Evolutionary conservation across 2,113 vertebrate genomes (phyloP), one percentile per base, ranked within the genome.

Genomic region (Bos javanicus): DNA sequence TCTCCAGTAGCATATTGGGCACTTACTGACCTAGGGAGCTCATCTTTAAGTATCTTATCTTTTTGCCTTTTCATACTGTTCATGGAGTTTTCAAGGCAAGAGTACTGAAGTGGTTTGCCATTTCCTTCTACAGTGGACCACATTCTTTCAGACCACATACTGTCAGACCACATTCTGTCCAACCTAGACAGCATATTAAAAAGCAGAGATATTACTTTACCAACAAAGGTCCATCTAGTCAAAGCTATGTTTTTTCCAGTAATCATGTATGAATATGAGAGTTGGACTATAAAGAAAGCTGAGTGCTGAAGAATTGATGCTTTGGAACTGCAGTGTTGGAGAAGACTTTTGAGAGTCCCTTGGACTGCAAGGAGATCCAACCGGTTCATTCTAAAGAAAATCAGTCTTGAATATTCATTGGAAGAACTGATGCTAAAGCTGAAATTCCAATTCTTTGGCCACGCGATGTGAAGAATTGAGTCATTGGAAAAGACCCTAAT

Each of bases 381-480:
- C 33, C 33, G 36, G 64, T 36, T 17, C n/a, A 21, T 67, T 8
- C 64, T 67, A 36, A 67, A 36, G 64, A 9, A 67, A 21, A 21
- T 36, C 17, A 67, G 64, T 21, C 33, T 36, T 67, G 64, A 67
- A 36, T 36, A 67, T 36, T 36, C 17, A 36, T 36, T 67, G 64
- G 64, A 67, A 67, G n/a, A 67, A 67, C n/a, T 67, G 33, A 21
- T 36, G 4, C 8, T 67, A 17, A 67, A 11, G 4, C 17, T 67
- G 64, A 67, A 67, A 67, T 17, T 67, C 17, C n/a, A 67, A 36
- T 36, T 36, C 17, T 67, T 19, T 67, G 64, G n/a, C n/a, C 64
- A 67, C 64, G 2, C 1, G 2, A 67, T 67, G 17, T 0, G 0
- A 67, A 36, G n/a, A 67, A n/a, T 0, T 67, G 7, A 19, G 33